A percentile compares a stretch with the other conserved stretches of the same genome.
These are phyloP conservation scores for Xestia sexstrigata DNA, from an alignment of 2,888 invertebrate genomes.

Conservation along the genomic window DNA sequence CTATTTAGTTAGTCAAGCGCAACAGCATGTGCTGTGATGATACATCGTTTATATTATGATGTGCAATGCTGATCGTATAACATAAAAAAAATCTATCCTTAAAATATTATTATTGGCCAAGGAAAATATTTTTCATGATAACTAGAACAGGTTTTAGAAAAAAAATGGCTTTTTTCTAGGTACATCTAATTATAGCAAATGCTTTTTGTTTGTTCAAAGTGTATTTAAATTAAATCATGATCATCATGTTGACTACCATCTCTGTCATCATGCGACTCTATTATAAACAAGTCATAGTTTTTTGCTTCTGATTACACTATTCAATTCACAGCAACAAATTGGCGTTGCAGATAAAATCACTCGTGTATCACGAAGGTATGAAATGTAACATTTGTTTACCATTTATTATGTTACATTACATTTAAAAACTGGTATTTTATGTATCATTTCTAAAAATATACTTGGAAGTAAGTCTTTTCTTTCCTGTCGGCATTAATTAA, in stretches of 20 bases:
- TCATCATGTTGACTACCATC: too few species aligned
- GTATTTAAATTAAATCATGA: not conserved
- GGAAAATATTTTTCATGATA: not conserved
- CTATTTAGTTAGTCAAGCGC: not conserved
- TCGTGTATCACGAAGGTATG: conserved; percentile 41
- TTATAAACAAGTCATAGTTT: conserved; percentile 1
- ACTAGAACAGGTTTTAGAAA: not conserved
- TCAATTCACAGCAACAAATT: conserved; percentile 42
- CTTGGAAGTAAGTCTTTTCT: not conserved
- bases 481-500: conserved; percentile 1
- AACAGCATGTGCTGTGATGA: not conserved
- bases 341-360: conserved; percentile 49
- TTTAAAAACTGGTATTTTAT: not conserved
- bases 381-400: conserved; percentile 14
- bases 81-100: conserved; percentile 5
- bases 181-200: not conserved
- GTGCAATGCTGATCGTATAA: not conserved
- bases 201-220: not conserved
- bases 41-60: not conserved
- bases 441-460: conserved; percentile 10
- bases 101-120: not conserved
- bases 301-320: conserved; percentile 42
- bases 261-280: not conserved
- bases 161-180: not conserved
- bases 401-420: too few species aligned